Evolutionary conservation across 2,888 invertebrate species (phyloP).

Genomic region (Leucoma salicis): DNA sequence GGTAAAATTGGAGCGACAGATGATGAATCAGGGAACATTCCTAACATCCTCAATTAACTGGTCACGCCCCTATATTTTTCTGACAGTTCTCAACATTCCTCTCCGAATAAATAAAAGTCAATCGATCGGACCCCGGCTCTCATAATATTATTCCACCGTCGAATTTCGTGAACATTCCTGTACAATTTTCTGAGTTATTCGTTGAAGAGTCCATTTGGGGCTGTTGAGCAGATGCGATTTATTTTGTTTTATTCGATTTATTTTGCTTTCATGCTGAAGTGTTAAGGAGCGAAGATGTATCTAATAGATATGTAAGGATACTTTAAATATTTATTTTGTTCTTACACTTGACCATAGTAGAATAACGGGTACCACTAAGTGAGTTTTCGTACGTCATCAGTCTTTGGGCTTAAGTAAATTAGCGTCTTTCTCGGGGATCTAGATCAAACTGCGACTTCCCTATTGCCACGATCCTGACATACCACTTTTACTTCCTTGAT

Average conservation of each 20-base stretch:
- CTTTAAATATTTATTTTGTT: not conserved
- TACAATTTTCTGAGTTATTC: conserved; percentile 6
- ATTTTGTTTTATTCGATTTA: conserved; percentile 8
- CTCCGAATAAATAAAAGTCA: conserved; percentile 4
- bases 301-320: not conserved
- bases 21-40: no score
- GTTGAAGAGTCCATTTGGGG: conserved; percentile 14
- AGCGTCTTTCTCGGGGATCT: no score
- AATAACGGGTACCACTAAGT: no score
- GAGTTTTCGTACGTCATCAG: no score
- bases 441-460: no score
- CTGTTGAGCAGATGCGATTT: conserved; percentile 8
- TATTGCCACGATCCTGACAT: no score
- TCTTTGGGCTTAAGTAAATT: no score
- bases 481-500: no score
- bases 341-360: not conserved
- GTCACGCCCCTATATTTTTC: not conserved
- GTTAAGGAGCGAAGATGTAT: not conserved
- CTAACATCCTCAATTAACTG: conserved; percentile 1
- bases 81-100: not conserved
- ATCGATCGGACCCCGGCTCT: conserved; percentile 8
- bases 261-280: conserved; percentile 2
- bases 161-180: conserved; percentile 3
- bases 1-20: no score
- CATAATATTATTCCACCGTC: conserved; percentile 14